Conservation (phyloP, 2,888 invertebrate species). For the Caenorhabditis wallacei region DNA sequence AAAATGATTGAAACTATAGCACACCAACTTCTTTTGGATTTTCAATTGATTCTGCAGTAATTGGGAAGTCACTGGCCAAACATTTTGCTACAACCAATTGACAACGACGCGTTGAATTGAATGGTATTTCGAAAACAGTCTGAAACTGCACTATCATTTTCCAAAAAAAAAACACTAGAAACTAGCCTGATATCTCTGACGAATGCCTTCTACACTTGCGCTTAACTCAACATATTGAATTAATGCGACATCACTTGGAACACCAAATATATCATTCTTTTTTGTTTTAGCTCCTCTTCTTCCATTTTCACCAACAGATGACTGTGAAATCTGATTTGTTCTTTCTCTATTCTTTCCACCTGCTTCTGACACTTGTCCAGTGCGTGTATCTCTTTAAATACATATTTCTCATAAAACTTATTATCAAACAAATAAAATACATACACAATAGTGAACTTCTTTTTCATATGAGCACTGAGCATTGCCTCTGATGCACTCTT, state of each 20-base stretch:
- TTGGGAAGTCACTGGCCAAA: constrained; percentile 65
- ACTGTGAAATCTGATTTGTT: constrained; percentile 27
- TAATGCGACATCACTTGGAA: constrained; percentile 80
- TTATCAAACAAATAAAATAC: constrained; percentile 8
- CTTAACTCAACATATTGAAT: constrained; percentile 80
- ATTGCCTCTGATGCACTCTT: constrained; percentile 74
- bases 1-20: neutral
- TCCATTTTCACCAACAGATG: constrained; percentile 34
- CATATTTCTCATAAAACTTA: too few relatives aligned
- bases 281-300: constrained; percentile 31
- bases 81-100: constrained; percentile 79
- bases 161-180: too few relatives aligned
- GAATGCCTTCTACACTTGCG: constrained; percentile 80
- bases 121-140: constrained; percentile 80
- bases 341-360: constrained; percentile 51
- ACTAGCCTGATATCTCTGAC: constrained; percentile 80
- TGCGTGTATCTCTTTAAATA: constrained; percentile 73
- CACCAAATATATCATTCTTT: constrained; percentile 76
- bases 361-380: constrained; percentile 78
- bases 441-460: constrained; percentile 81
- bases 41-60: constrained; percentile 30
- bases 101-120: constrained; percentile 81
- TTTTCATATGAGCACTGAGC: constrained; percentile 75
- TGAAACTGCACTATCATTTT: constrained; percentile 43
- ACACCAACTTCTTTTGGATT: constrained; percentile 35